Base-by-base conservation (phyloP, 2,797 vertebrate genomes). In the Sebastiscus tertius region DNA sequence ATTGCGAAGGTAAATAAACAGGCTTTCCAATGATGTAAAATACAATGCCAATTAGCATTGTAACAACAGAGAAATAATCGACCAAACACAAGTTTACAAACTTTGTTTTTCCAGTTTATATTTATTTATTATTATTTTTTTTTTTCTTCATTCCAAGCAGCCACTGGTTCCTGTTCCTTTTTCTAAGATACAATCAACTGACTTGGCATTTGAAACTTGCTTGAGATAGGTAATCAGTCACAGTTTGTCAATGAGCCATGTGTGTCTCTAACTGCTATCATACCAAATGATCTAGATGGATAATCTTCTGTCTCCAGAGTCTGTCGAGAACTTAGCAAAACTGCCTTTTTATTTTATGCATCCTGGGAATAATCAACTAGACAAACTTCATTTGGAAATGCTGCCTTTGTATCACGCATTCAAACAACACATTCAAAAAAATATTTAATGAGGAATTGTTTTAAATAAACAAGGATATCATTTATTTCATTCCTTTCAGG, bases 381-480 rank as follows among this genome's bases (percentile, higher is more conserved):
- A 74, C 39, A 3, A 56, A 34, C 27, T 68, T 76, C 29, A 79
- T 72, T 71, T 66, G 27, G 26, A 72, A 58, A 75, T 16, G 4
- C 3, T 68, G 34, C 22, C 46, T 72, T 76, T 80, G 62, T 76
- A 27, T 42, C 16, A 49, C 5, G 2, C 27, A 77, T 72, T 73
- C 14, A 59, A 63, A 72, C n/a, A 65, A 7, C 49, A 24, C 39
- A 49, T 36, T 58, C 3, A 61, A 54, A 60, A 63, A 20, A n/a
- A 33, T 20, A 33, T 72, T 60, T 71, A 2, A 63, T 27, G 7
- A 55, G 13, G 55, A 36, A 65, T 61, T 55, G 39, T 65, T 64
- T 60, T 2, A 58, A n/a, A 78, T 3, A 14, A 12, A 39, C 6
- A 33, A 31, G 42, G 6, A 67, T 31, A 36, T 55, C 2, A 39